Base-by-base conservation (phyloP, 2,797 vertebrate species). In the Setipinna tenuifilis region DNA sequence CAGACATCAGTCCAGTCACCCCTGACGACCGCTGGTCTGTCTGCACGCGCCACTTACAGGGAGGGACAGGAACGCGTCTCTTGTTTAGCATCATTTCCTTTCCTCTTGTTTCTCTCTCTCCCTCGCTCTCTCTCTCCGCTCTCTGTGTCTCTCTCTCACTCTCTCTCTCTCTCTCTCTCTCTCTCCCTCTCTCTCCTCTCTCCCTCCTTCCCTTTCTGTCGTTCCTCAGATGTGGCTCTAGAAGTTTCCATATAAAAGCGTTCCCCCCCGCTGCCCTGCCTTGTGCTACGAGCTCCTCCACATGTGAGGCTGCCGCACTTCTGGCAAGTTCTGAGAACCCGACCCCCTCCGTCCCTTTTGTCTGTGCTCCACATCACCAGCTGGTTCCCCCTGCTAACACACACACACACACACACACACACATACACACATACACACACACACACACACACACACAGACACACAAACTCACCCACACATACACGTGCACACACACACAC, bases 221-320 rank as follows among this genome's bases (percentile, higher is more conserved):
- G 50, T 54, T 54, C 50, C 57, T 78, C 31, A 78, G 71, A 78
- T 78, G 71, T 78, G 71, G 71, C 71, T 78, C 35, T 78, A 41
- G 31, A 78, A 78, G 35, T 78, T 78, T 78, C 71, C 71, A 78
- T 78, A 78, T 78, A 78, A 78, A 78, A 44, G 1, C 17, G 31
- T 78, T 21, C 65, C 23, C 62, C 71, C 19, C 71, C 19, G 17
- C 71, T 44, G 71, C 16, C 17, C 35, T 78, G 71, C 71, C 6
- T 3, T 78, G 6, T 7, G 4, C 71, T 31, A 44, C 71, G 21
- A 78, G 7, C 35, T 21, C 35, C 35, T n/a, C 31, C 71, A 31
- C 35, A 44, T 44, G 71, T 6, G n/a, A 78, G 35, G 28, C 31
- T 35, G 68, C 28, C 19, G 68, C 35, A 75, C 14, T 41, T 75